Base-by-base conservation (phyloP, 2,888 invertebrate genomes). In the Sycophila texana region DNA sequence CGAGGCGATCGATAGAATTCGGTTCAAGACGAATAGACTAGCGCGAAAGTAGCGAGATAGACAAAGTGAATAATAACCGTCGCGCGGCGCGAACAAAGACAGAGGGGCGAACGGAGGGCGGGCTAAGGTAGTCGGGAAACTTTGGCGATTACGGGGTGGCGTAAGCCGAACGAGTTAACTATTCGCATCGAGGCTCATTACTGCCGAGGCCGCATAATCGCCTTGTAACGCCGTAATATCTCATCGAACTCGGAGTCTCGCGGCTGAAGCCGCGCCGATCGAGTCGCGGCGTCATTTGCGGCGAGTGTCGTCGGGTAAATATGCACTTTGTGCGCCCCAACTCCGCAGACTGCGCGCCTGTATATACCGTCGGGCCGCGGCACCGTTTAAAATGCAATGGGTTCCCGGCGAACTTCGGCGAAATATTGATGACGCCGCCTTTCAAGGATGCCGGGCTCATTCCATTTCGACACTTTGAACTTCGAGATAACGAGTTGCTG, bases 121-220 rank as follows among this genome's bases (percentile, higher is more conserved):
- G 7, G 39, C 14, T 58, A 16, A 71, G 26, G 65, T 55, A 70
- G 30, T 63, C 13, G 13, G 39, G 61, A 68, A 78, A 78, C 73
- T 78, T 78, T 66, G 26, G 18, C 77, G 72, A 73, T 78, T 78
- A 78, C 30, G 30, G 71, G 58, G 22, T 18, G 30, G 49, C 39
- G 58, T 58, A 2, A 39, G 14, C 30, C 55, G 22, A 67, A 30
- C 68, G 75, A 70, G 53, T 76, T 61, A 68, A 76, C 68, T 70
- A 53, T 70, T 39, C 53, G 60, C 65, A 55, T 70, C 63, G 10
- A 65, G 55, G 58, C 77, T 77, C 71, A 71, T 77, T 77, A 77
- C 30, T 26, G 5, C 13, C 26, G 22, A 22, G 0, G 20, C 14
- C 74, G 66, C 26, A 51, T 78, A 74, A 70, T 74, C 68, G 74